These are phyloP conservation scores for Calameuta idolon DNA, from an alignment of 2,888 invertebrate species.

Conservation along the genomic window DNA sequence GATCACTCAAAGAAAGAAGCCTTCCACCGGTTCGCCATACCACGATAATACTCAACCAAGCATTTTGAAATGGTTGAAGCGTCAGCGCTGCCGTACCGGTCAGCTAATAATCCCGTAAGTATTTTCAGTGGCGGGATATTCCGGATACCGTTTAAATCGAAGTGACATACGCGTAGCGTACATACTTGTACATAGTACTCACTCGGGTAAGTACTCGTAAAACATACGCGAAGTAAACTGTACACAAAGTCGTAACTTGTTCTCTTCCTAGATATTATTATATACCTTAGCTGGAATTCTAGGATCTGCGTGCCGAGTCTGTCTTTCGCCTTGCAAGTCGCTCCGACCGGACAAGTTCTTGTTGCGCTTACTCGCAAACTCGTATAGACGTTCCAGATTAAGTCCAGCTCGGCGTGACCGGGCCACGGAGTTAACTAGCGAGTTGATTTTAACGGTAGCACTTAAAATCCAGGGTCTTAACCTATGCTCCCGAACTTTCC, in stretches of 20 bases:
- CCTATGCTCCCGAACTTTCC: not conserved
- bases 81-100: not conserved
- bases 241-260: conserved; percentile 42
- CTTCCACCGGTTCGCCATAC: not conserved
- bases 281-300: conserved; percentile 36
- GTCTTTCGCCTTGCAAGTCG: conserved; percentile 2
- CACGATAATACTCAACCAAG: not conserved
- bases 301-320: conserved; percentile 27
- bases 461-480: not conserved
- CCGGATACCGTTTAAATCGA: conserved; percentile 33
- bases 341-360: not conserved
- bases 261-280: conserved; percentile 51
- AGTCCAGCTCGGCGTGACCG: not conserved
- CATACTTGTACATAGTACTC: not conserved
- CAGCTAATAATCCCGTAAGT: not conserved
- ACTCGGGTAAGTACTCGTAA: conserved; percentile 14
- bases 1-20: not conserved
- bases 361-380: not conserved
- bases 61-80: not conserved
- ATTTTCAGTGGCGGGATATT: conserved; percentile 19
- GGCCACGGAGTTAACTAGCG: not conserved
- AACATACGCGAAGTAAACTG: conserved; percentile 13
- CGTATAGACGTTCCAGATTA: not conserved
- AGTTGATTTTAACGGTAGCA: not conserved
- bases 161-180: conserved; percentile 26